Evolutionary conservation across 2,888 invertebrate genomes (phyloP).

Genomic region (Eristalis intricaria): DNA sequence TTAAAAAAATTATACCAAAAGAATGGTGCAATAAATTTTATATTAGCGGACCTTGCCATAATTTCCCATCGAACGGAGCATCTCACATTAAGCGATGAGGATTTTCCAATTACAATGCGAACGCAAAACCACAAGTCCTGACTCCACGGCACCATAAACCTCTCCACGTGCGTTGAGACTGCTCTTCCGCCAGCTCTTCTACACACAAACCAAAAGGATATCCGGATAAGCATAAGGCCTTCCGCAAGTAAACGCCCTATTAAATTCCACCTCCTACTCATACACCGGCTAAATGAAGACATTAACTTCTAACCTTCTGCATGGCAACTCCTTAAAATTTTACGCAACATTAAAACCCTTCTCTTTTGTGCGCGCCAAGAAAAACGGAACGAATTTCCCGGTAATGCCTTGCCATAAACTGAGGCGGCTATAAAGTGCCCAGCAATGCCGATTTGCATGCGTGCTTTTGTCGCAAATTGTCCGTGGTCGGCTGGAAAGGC

Average conservation of each 20-base stretch:
- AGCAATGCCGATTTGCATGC: constrained; percentile 67
- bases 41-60: neutral
- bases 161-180: neutral
- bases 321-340: constrained; percentile 71
- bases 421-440: constrained; percentile 56
- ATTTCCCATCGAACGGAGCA: neutral
- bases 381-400: constrained; percentile 62
- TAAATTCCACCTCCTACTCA: constrained; percentile 60
- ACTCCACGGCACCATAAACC: neutral
- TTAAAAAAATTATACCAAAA: neutral
- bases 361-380: constrained; percentile 49
- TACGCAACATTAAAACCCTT: constrained; percentile 70
- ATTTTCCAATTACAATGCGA: neutral
- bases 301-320: constrained; percentile 70
- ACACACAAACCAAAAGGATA: constrained; percentile 22
- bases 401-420: constrained; percentile 56
- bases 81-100: neutral
- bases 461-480: constrained; percentile 70
- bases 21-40: neutral
- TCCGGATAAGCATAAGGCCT: constrained; percentile 41
- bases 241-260: constrained; percentile 63
- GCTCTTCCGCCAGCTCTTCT: neutral
- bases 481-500: constrained; percentile 24
- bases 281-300: constrained; percentile 61
- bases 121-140: neutral